Conservation (phyloP, 2,113 vertebrate genomes). For the Pagrus major region DNA sequence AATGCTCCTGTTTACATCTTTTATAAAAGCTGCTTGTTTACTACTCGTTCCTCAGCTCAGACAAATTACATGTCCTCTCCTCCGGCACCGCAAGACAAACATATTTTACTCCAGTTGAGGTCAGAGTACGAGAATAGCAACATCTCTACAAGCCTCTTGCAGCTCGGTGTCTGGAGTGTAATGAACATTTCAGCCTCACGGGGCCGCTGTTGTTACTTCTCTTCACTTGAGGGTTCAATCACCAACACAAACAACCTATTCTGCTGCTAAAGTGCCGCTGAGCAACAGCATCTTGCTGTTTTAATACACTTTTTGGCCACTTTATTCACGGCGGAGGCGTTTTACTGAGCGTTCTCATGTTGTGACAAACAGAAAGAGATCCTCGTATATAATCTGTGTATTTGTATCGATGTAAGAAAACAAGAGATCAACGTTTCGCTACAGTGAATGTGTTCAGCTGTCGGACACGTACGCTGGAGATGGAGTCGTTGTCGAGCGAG, state of each 20-base stretch:
- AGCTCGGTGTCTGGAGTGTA: not conserved
- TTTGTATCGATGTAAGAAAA: not conserved
- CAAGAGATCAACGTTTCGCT: too few species aligned
- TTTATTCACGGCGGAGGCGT: too few species aligned
- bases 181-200: slow-evolving; percentile 12
- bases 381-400: not conserved
- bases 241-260: not conserved
- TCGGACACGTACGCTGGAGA: slow-evolving; percentile 66
- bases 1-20: not conserved
- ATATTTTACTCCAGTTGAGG: not conserved
- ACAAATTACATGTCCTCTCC: not conserved
- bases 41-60: not conserved
- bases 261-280: not conserved
- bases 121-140: not conserved
- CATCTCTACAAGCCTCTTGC: not conserved
- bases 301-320: too few species aligned
- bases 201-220: slow-evolving; percentile 3
- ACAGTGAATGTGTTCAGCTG: not conserved
- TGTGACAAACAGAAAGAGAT: too few species aligned
- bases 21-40: not conserved
- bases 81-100: not conserved
- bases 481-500: slow-evolving; percentile 58
- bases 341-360: too few species aligned
- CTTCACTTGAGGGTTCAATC: not conserved
- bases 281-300: not conserved